Evolutionary conservation across 2,113 vertebrate species (phyloP).

Genomic region (Podilymbus podiceps): DNA sequence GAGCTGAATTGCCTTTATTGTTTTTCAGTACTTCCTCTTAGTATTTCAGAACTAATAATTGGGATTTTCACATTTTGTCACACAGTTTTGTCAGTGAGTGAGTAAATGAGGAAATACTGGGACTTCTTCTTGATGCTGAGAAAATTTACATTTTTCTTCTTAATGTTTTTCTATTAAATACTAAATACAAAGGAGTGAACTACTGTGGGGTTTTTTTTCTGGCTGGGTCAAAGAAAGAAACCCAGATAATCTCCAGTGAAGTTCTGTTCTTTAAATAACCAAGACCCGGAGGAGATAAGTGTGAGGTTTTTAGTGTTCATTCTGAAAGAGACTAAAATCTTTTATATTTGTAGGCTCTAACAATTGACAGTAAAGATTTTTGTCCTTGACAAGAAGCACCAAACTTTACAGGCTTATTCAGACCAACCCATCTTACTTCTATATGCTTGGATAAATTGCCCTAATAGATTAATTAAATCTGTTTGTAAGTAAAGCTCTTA

Average conservation of each 20-base stretch:
- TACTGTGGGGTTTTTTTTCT: not conserved
- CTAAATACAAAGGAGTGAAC: not conserved
- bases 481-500: slow-evolving; percentile 59
- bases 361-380: not conserved
- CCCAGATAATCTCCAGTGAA: not conserved
- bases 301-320: not conserved
- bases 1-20: not conserved
- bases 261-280: not conserved
- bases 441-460: slow-evolving; percentile 4
- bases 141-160: not conserved
- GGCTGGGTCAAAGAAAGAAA: not conserved
- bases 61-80: not conserved
- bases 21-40: not conserved
- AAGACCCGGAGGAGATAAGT: not conserved
- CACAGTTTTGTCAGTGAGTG: not conserved
- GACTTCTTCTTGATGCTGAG: not conserved
- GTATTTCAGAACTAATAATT: not conserved
- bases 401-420: not conserved
- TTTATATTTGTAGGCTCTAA: not conserved
- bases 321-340: not conserved
- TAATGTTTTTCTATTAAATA: not conserved
- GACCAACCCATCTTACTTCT: not conserved
- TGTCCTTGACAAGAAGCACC: not conserved
- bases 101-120: not conserved
- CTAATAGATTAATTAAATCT: slow-evolving; percentile 48